Evolutionary conservation across 2,888 invertebrate genomes (phyloP).

Genomic region (Agonopterix arenella): DNA sequence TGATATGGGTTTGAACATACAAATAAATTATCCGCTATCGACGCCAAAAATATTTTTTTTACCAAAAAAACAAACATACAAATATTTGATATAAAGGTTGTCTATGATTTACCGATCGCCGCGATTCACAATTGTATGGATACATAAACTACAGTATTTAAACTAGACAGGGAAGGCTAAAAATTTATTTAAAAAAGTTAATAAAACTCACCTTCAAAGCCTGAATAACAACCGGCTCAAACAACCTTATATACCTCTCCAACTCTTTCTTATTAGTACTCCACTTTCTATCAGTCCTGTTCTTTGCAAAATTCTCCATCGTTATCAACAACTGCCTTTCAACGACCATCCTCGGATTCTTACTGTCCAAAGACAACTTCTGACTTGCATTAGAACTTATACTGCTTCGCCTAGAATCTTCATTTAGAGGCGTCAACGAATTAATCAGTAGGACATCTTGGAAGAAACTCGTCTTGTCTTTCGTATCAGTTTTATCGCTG

Average conservation of each 20-base stretch:
- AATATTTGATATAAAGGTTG: too few species aligned
- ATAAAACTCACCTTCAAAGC: constrained; percentile 83
- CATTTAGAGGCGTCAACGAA: constrained; percentile 19
- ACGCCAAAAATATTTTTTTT: too few species aligned
- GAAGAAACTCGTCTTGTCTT: constrained; percentile 33
- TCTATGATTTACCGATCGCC: too few species aligned
- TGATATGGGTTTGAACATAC: too few species aligned
- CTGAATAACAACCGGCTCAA: constrained; percentile 97
- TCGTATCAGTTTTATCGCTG: constrained; percentile 22
- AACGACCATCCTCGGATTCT: constrained; percentile 48
- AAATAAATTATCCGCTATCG: too few species aligned
- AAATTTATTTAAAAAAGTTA: too few species aligned
- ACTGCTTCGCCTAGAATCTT: constrained; percentile 43
- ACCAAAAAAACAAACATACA: too few species aligned
- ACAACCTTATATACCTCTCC: constrained; percentile 91
- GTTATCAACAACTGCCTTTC: constrained; percentile 55
- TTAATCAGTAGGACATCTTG: constrained; percentile 52
- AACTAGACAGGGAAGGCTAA: too few species aligned
- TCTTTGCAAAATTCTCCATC: constrained; percentile 65
- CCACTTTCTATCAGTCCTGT: constrained; percentile 65
- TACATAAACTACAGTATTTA: too few species aligned
- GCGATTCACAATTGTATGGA: too few species aligned
- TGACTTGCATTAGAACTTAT: constrained; percentile 51
- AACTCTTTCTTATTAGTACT: constrained; percentile 67
- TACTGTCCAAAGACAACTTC: constrained; percentile 43